Evolutionary conservation across 2,113 vertebrate genomes (phyloP).

Genomic region (Rhynchopsitta pachyrhyncha): DNA sequence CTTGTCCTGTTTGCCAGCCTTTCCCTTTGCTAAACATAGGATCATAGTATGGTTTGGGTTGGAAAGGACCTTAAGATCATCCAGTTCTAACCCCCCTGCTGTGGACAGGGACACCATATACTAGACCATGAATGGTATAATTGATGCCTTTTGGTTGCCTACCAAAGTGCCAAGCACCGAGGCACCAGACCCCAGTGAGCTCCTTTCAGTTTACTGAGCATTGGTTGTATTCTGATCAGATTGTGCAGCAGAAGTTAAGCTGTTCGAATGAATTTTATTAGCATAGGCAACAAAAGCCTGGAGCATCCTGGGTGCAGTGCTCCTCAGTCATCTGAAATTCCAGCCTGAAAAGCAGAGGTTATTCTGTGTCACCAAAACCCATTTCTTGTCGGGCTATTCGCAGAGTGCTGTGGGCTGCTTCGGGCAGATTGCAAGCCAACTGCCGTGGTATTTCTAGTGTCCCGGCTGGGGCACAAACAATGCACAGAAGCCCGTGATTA

Average conservation of each 20-base stretch:
- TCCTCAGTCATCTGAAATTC: not conserved
- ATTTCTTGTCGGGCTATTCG: constrained; percentile 25
- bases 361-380: not conserved
- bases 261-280: not conserved
- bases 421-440: not conserved
- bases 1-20: not conserved
- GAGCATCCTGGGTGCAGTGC: not conserved
- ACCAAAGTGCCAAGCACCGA: not conserved
- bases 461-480: not conserved
- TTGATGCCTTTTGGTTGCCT: not conserved
- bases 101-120: not conserved
- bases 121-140: not conserved
- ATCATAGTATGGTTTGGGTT: not conserved
- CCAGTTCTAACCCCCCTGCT: not conserved
- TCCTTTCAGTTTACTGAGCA: not conserved
- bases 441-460: constrained; percentile 26
- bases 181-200: not conserved
- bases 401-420: constrained; percentile 16
- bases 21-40: not conserved
- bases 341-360: not conserved
- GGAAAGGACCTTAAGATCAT: not conserved
- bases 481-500: not conserved
- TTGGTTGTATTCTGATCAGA: not conserved
- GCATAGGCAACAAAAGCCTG: not conserved
- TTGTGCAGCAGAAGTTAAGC: not conserved